Base-by-base conservation (phyloP, 37 sponge, comb jelly and placozoan species). In the Dysidea cf. avara region DNA sequence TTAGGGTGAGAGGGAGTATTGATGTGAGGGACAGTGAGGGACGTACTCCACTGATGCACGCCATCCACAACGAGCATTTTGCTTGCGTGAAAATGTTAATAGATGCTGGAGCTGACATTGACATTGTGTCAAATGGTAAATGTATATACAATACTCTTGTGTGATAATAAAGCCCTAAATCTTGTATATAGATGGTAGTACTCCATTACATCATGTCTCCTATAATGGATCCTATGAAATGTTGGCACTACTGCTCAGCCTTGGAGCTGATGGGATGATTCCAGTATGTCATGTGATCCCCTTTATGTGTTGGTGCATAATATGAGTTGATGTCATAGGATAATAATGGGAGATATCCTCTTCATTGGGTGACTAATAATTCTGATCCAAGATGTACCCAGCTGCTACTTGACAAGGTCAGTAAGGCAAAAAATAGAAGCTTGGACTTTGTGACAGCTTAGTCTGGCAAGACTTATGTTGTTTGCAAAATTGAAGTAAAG, bases 351-450 rank as follows among this genome's bases (percentile, higher is more conserved):
- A 67, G 93, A 20, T 34, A 55, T 16, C 81, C 93, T 28, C 53
- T 92, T 1, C 93, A 92, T 39, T 92, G 93, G 93, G 80, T 71
- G 18, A 82, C 93, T 13, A 75, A 87, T 59, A 87, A 87, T 43
- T 24, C 51, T 0, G 39, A 60, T 24, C n/a, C 81, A 3, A 40
- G 84, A 31, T 79, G 75, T 66, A 61, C 87, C 22, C 55, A 72
- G 16, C 32, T 84, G 0, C 73, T 92, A 14, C 49, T 92, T 9
- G 87, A 86, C 60, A 77, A 82, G 81, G 93, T 83, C 24, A 43
- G n/a, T n/a, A n/a, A n/a, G n/a, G n/a, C n/a, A n/a, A n/a, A n/a
- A n/a, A n/a, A n/a, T n/a, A n/a, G n/a, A n/a, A n/a, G n/a, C n/a
- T n/a, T n/a, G n/a, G n/a, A n/a, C n/a, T n/a, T n/a, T n/a, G n/a